Base-by-base conservation (phyloP, 2,113 vertebrate species). In the Ictalurus furcatus region DNA sequence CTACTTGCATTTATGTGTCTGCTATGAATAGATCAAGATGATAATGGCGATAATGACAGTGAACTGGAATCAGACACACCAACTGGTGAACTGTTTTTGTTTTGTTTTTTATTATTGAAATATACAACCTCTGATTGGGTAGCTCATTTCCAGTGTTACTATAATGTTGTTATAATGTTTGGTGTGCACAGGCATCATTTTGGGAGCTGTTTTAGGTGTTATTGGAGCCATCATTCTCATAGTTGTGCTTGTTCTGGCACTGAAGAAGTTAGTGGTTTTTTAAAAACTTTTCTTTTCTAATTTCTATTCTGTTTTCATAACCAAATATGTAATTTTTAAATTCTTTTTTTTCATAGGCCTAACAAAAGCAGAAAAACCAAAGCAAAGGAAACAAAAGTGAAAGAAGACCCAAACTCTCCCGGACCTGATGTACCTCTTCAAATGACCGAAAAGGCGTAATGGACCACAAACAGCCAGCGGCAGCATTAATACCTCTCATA, bases 61-160 rank as follows among this genome's bases (percentile, higher is more conserved):
- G 95, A 94, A 1, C 81, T 83, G 0, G 95, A 95, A 85, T 44
- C 90, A 5, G 94, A 95, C 91, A 94, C 95, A 54, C 94, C 94
- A 54, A 83, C 95, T 81, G 94, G 95, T 96, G 74, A 93, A 92
- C 5, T 2, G 58, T 34, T 23, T 69, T 34, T 23, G 58, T 34
- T 23, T 69, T 34, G 14, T 13, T 23, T 79, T 69, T 2, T 61
- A 9, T 37, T n/a, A 63, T 21, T 34, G 9, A 85, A 25, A 65
- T 34, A 84, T 59, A 21, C 48, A 58, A 16, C 21, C 23, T 14
- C 54, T 82, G 17, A 58, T 44, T 28, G 1, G 2, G 21, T 13
- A 59, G n/a, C 3, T 82, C 17, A 44, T 61, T 74, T 56, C 12
- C 25, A 37, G 2, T 34, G 25, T 44, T 5, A 83, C 61, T 84